A percentile compares a stretch with the other conserved stretches of the same genome.
phyloP scores from a whole-genome alignment of 1,140 invertebrate genomes.

The Copidosoma floridanum region DNA sequence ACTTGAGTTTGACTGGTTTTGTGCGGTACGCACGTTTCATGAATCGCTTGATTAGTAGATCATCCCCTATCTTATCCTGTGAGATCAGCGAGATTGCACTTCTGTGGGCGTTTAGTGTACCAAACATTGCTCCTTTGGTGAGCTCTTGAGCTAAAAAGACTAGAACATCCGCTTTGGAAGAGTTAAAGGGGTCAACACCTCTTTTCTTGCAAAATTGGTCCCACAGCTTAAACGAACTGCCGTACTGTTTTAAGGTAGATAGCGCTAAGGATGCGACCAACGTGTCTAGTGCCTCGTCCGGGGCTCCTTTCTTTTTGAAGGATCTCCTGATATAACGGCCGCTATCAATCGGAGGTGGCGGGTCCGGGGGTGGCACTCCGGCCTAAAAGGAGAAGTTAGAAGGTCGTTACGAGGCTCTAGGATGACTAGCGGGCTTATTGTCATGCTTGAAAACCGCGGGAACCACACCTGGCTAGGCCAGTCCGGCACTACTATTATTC shows the following conservation, averaged over 20 bases:
- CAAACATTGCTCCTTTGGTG: slow-evolving; percentile 7
- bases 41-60: slow-evolving; percentile 19
- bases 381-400: slow-evolving; percentile 19
- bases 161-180: no score
- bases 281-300: no score
- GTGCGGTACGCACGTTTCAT: no score
- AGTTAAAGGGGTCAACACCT: no score
- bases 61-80: background rate
- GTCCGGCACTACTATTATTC: background rate
- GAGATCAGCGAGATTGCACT: slow-evolving; percentile 28
- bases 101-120: no score
- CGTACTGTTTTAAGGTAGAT: background rate
- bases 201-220: background rate
- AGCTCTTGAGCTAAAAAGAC: background rate
- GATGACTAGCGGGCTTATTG: slow-evolving; percentile 1
- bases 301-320: no score
- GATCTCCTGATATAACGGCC: background rate
- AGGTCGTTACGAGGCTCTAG: no score
- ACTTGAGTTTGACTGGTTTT: background rate
- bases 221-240: background rate
- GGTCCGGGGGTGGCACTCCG: slow-evolving; percentile 1
- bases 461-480: no score
- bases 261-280: background rate
- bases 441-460: slow-evolving; percentile 15
- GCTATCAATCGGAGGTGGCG: slow-evolving; percentile 2